These are phyloP conservation scores for Clupea harengus DNA, from an alignment of 2,113 vertebrate species.

Conservation along the genomic window DNA sequence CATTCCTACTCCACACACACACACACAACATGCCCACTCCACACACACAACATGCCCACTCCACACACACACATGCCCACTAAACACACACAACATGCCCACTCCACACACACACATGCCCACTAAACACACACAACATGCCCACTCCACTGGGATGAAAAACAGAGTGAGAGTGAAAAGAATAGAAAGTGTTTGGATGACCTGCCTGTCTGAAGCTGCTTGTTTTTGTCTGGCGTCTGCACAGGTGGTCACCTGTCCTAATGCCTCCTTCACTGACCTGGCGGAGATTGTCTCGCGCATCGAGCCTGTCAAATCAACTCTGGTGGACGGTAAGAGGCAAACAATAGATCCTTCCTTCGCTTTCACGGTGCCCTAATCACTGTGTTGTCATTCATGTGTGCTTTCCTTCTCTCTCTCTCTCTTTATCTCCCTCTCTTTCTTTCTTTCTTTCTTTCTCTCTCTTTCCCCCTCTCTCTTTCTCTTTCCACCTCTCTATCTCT, in stretches of 20 bases:
- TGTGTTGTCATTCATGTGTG: no score
- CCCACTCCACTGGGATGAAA: no score
- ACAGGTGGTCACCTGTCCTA: slow-evolving; percentile 85
- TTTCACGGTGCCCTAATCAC: not conserved
- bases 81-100: no score
- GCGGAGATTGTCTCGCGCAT: slow-evolving; percentile 94
- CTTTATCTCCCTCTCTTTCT: no score
- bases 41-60: no score
- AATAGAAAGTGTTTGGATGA: not conserved
- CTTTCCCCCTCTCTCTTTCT: slow-evolving; percentile 18
- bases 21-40: not conserved
- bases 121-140: no score
- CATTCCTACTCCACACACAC: no score
- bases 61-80: not conserved
- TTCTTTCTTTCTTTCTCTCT: no score
- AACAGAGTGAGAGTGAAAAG: not conserved
- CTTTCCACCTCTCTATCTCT: slow-evolving; percentile 19
- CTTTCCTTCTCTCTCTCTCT: no score
- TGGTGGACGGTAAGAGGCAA: slow-evolving; percentile 80
- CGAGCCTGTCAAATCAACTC: slow-evolving; percentile 78
- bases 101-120: not conserved
- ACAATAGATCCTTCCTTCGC: not conserved
- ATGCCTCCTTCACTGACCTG: slow-evolving; percentile 91
- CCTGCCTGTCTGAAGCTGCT: not conserved
- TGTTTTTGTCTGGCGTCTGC: slow-evolving; percentile 30